Evolutionary conservation across 2,113 vertebrate genomes (phyloP).

Genomic region (Tupaia chinensis): DNA sequence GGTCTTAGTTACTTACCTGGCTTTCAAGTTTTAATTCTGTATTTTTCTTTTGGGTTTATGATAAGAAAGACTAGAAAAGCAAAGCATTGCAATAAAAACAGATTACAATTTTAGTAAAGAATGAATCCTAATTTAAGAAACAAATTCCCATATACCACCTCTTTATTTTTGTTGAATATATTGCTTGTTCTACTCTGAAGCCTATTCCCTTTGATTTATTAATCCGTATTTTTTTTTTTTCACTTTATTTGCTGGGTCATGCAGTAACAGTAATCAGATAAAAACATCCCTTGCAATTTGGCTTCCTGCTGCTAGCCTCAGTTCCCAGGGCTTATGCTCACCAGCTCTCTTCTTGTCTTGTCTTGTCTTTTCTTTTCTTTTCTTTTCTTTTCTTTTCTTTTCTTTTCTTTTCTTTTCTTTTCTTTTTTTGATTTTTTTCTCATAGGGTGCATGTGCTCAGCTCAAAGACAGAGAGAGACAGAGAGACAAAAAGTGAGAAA

Average conservation of each 20-base stretch:
- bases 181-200: not conserved
- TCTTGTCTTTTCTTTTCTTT: no score
- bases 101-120: not conserved
- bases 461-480: no score
- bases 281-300: not conserved
- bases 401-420: no score
- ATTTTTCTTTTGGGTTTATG: conserved; percentile 3
- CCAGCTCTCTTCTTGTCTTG: no score
- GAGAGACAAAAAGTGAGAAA: no score
- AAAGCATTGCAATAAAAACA: not conserved
- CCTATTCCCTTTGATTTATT: conserved; percentile 37
- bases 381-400: no score
- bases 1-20: not conserved
- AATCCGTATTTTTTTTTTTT: conserved; percentile 37
- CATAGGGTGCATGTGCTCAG: no score
- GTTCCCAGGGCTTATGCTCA: no score
- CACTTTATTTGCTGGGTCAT: not conserved
- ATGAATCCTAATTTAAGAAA: conserved; percentile 4
- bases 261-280: not conserved
- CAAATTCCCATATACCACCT: not conserved
- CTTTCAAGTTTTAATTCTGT: conserved; percentile 53
- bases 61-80: conserved; percentile 44
- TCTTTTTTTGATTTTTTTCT: no score
- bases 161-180: not conserved
- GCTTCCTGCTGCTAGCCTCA: not conserved